Conservation (phyloP, 37 sponge, comb jelly and placozoan genomes). For the Chondrilla cf. caribensis region DNA sequence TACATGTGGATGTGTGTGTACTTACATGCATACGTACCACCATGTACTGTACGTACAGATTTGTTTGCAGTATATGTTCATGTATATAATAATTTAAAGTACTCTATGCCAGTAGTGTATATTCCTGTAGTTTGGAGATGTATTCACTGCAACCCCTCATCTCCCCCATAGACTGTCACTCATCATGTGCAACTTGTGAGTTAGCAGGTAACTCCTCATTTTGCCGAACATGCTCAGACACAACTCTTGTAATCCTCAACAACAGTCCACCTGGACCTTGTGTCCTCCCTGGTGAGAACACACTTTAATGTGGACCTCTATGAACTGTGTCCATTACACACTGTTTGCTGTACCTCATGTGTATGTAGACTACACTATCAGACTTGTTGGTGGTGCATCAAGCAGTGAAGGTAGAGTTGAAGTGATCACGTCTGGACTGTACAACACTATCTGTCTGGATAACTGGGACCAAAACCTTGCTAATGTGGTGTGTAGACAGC, state of each 20-base stretch:
- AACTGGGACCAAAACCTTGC: not conserved
- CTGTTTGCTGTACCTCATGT: not conserved
- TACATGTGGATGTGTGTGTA: too few species aligned
- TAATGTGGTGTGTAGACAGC: slow-evolving; percentile 20
- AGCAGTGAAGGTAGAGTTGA: slow-evolving; percentile 5
- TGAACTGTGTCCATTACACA: not conserved
- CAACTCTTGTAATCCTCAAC: too few species aligned
- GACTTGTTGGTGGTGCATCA: slow-evolving; percentile 21
- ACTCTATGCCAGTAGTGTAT: too few species aligned
- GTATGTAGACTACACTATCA: not conserved
- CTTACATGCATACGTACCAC: not conserved
- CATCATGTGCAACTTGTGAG: not conserved
- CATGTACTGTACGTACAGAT: too few species aligned
- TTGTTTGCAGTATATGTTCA: too few species aligned
- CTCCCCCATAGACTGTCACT: not conserved
- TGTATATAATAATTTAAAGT: too few species aligned
- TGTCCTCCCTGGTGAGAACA: not conserved
- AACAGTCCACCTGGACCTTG: not conserved
- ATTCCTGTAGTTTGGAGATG: too few species aligned
- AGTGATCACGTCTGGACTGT: not conserved
- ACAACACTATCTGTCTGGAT: not conserved
- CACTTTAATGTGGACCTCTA: not conserved
- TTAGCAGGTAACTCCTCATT: not conserved
- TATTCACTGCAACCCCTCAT: too few species aligned
- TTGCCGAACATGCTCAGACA: too few species aligned